Conservation (phyloP, 2,113 vertebrate genomes). For the Illadopsis cleaveri region DNA sequence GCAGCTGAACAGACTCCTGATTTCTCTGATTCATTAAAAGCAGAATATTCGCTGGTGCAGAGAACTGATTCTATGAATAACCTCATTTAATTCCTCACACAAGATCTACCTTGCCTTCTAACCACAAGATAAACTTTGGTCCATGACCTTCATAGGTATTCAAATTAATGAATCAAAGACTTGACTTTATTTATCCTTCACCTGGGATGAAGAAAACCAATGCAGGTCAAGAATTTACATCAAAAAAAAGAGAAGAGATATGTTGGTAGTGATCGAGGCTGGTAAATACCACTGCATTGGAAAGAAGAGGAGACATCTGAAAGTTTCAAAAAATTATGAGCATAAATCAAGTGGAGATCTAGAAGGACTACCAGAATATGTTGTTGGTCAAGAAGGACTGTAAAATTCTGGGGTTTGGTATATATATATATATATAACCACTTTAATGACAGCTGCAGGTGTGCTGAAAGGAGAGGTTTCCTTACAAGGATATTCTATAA, state of each 20-base stretch:
- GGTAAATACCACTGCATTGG: background rate
- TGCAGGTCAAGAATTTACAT: background rate
- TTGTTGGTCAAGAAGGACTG: background rate
- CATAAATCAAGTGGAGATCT: background rate
- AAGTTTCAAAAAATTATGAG: background rate
- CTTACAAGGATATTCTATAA: background rate
- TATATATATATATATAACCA: too few species aligned
- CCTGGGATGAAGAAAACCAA: background rate
- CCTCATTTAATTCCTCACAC: background rate
- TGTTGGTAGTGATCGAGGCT: background rate
- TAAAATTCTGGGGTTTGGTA: rapidly evolving
- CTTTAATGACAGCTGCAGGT: background rate
- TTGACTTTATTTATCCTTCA: background rate
- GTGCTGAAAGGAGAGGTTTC: background rate
- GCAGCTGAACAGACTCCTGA: background rate
- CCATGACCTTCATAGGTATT: background rate
- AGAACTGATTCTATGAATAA: background rate
- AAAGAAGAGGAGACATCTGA: background rate
- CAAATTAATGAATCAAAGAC: background rate
- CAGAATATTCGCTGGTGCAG: background rate
- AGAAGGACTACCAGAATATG: background rate
- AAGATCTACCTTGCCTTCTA: background rate
- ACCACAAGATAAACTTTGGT: background rate
- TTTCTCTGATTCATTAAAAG: background rate
- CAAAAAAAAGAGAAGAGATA: background rate